phyloP scores from a whole-genome alignment of 1,140 invertebrate genomes.

The Epicauta chinensis region DNA sequence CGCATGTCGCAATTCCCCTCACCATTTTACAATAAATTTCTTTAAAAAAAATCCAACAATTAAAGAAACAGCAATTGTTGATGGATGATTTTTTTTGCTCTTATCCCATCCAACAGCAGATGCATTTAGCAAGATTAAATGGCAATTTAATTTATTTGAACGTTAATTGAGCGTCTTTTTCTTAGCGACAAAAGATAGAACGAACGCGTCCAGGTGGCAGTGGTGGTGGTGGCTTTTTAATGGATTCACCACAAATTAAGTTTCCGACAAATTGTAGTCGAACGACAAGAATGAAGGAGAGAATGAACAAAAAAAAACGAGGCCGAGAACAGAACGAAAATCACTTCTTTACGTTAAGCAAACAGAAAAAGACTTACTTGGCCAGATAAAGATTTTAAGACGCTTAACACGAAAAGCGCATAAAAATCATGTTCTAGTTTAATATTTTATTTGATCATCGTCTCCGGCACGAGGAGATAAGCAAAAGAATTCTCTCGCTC shows the following conservation, averaged over 20 bases:
- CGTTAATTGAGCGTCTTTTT: no score
- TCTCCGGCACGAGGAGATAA: conserved; percentile 31
- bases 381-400: conserved; percentile 28
- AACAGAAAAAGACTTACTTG: conserved; percentile 11
- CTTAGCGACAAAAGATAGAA: no score
- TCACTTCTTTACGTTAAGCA: conserved; percentile 5
- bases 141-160: no score
- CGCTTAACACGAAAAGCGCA: conserved; percentile 35
- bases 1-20: conserved; percentile 15
- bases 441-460: conserved; percentile 40
- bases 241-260: conserved; percentile 15
- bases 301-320: no score
- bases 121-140: no score
- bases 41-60: no score
- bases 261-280: conserved; percentile 8
- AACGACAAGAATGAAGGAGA: not conserved
- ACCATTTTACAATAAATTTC: not conserved
- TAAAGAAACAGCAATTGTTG: not conserved
- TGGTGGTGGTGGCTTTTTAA: conserved; percentile 1
- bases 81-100: no score
- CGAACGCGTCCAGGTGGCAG: not conserved
- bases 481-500: conserved; percentile 21
- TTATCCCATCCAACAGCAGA: no score
- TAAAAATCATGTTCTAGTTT: conserved; percentile 39
- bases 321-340: no score